Base-by-base conservation (phyloP, 2,888 invertebrate genomes). In the Zhuqinia jingwanae region DNA sequence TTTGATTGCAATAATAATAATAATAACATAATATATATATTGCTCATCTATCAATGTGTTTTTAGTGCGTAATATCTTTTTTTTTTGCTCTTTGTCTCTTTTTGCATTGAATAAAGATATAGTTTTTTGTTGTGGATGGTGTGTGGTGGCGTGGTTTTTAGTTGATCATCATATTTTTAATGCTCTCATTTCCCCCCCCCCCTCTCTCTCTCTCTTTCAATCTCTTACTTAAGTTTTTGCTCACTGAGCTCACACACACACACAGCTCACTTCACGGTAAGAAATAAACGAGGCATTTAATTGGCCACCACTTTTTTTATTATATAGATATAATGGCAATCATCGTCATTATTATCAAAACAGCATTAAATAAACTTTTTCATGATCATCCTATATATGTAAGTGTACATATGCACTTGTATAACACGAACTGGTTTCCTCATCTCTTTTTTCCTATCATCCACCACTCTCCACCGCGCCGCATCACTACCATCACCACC, bases 261-360 rank as follows among this genome's bases (percentile, higher is more conserved):
- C 79, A 65, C 15, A 70, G 63, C 27, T 70, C 56, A 47, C 27
- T 56, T n/a, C n/a, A 81, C n/a, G 53, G 45, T 15, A 27, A 60
- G 85, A 78, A 78, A 79, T 85, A 85, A 85, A 85, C 78, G 85
- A 85, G 85, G 78, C 85, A 78, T 85, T 85, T 85, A 85, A 85
- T 85, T 85, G 85, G 70, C 85, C 85, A 85, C 78, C 60, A 85
- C 70, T 85, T 85, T 83, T 78, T 84, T 78, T 85, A 76, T 70
- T 84, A 70, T 70, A 47, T 78, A 58, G 70, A 85, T 78, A 79
- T n/a, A n/a, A n/a, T 85, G 78, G 85, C 78, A 85, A 79, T 85
- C 84, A 84, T 77, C 85, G 30, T 85, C 78, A 85, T 85, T 76
- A 85, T 78, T 60, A n/a, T n/a, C n/a, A n/a, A 36, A 36, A 36